Conservation (phyloP, 2,113 vertebrate genomes). For the Garra rufa region DNA sequence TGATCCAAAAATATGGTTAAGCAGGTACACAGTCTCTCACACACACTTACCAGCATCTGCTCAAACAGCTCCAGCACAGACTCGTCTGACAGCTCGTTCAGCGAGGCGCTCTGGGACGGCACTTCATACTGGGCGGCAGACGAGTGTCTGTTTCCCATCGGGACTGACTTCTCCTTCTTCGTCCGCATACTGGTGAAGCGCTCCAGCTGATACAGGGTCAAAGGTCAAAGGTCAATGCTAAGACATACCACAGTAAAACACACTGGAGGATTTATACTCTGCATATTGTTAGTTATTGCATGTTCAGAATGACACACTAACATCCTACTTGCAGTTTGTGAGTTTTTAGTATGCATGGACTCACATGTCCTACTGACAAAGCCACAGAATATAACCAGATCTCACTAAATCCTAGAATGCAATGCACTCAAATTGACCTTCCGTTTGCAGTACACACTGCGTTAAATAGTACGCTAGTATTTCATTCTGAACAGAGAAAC, state of each 20-base stretch:
- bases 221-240: slow-evolving; percentile 11
- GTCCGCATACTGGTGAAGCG: slow-evolving; percentile 91
- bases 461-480: neutral
- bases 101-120: slow-evolving; percentile 65
- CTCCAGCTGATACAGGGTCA: slow-evolving; percentile 79
- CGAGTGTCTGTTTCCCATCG: slow-evolving; percentile 78
- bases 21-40: neutral
- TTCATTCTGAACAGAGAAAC: neutral
- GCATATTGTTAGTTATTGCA: neutral
- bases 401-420: neutral
- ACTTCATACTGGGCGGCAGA: slow-evolving; percentile 80
- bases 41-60: slow-evolving; percentile 87
- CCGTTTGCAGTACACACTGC: neutral
- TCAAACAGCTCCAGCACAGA: slow-evolving; percentile 88
- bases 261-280: neutral
- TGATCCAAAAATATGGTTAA: no score
- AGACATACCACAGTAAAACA: neutral
- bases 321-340: neutral
- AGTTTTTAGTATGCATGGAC: neutral
- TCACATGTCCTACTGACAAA: neutral
- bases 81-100: slow-evolving; percentile 81
- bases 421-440: neutral
- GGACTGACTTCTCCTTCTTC: slow-evolving; percentile 84
- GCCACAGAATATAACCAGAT: neutral
- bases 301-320: neutral